Evolutionary conservation across 1,140 invertebrate species (phyloP), one percentile per base, ranked within the genome.

Genomic region (Bombus confusus): DNA sequence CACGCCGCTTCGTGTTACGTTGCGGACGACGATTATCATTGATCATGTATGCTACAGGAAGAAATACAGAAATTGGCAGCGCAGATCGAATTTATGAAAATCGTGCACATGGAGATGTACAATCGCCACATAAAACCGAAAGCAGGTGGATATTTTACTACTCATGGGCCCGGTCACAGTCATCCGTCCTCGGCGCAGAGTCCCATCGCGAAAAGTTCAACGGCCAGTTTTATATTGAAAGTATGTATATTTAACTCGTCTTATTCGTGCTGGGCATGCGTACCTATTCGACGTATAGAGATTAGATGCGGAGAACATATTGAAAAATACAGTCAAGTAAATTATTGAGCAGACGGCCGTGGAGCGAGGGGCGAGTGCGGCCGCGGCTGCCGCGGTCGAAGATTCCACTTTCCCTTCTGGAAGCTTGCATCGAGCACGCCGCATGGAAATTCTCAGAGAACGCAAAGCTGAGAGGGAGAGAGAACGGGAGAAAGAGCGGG

Each of bases 21-120:
- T 18, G 6, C 5, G 18, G 6, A 52, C 6, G 1, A 37, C 1
- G 2, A 68, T 68, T 68, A 25, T 37, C 18, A 10, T 37, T 25
- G 15, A 66, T 15, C 22, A 8, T 3, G 9, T 6, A 22, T 43
- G 4, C 1, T 31, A 0, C 93, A 98, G 97, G 98, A 98, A 93
- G 98, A 98, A 95, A 97, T 98, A 31, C 98, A 98, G 90, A 98
- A 98, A 92, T 93, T 98, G 85, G 98, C 98, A 0, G 97, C 98
- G 22, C 98, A 98, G 94, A 98, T 98, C 87, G 98, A 98, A 93
- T 98, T 98, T 92, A 98, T 98, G 97, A 98, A 98, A 94, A 98
- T 98, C 91, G 98, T 98, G 15, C 97, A 98, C 88, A 98, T 98
- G 98, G 97, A 98, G 93, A 97, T 98, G 95, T 98, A 98, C 94